Base-by-base conservation (phyloP, 2,888 invertebrate species). In the Cremastinae sp. region DNA sequence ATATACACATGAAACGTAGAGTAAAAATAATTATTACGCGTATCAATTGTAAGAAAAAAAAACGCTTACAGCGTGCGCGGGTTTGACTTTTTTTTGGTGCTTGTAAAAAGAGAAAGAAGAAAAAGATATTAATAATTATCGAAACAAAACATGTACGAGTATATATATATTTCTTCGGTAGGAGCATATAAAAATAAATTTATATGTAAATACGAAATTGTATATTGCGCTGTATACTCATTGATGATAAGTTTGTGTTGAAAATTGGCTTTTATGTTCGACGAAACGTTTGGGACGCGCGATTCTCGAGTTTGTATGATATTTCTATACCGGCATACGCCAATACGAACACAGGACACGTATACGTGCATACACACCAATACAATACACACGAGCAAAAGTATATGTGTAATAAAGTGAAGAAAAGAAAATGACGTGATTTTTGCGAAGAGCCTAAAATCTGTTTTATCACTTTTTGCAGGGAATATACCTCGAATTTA, bases 261-360 rank as follows among this genome's bases (percentile, higher is more conserved):
- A 76, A 68, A 56, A 47, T 69, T 79, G 79, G 28, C 28, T 28
- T 78, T 79, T 84, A 80, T 79, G 73, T 80, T 85, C 83, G 81
- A 82, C 76, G 82, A 82, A 84, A 76, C 14, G 37, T 72, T 69
- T 58, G 62, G 72, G 72, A 72, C 69, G 64, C 64, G 64, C 75
- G 35, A 80, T 84, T 81, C 82, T 83, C 82, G 82, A 82, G 85
- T 88, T 88, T 88, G 86, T 88, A 88, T 86, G 71, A 88, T 87
- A 88, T 88, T 88, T 88, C 87, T 88, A 88, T 87, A 85, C 87
- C 82, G 83, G 83, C 85, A 85, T 28, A 28, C 28, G 28, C 28
- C 28, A 28, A 28, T 28, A 5, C 28, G 5, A 5, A 28, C 5
- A 28, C 28, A 28, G 2, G 28, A 28, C 28, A 28, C 28, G 28